phyloP scores from a whole-genome alignment of 2,113 vertebrate genomes.

The Abramis brama region DNA sequence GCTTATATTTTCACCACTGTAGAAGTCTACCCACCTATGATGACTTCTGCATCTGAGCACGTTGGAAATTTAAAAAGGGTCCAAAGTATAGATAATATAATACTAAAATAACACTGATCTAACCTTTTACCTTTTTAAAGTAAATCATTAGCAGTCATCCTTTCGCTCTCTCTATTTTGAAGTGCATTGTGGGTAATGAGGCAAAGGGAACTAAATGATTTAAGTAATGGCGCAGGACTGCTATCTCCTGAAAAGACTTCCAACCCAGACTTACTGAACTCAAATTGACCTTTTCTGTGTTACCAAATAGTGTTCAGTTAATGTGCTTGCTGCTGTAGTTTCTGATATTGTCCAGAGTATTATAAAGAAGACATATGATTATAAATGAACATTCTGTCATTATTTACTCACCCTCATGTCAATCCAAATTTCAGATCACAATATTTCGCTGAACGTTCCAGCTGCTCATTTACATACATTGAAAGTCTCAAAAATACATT shows the following conservation, averaged over 20 bases:
- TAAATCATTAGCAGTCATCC: too few species aligned
- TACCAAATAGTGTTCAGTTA: not conserved
- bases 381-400: not conserved
- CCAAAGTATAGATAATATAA: too few species aligned
- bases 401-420: not conserved
- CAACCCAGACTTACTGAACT: constrained; percentile 16
- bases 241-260: not conserved
- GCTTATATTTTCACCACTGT: too few species aligned
- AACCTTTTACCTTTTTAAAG: too few species aligned
- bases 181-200: constrained; percentile 8
- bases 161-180: not conserved
- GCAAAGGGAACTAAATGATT: constrained; percentile 16
- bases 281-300: not conserved
- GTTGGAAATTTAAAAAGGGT: too few species aligned
- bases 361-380: not conserved
- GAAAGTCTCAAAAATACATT: not conserved
- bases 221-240: constrained; percentile 26
- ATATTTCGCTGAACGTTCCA: not conserved
- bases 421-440: not conserved
- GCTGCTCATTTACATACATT: not conserved
- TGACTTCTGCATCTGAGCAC: too few species aligned
- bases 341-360: not conserved
- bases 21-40: too few species aligned
- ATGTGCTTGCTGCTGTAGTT: not conserved
- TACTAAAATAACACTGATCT: too few species aligned